Evolutionary conservation across 2,113 vertebrate genomes (phyloP).

Genomic region (Myrmecophaga tridactyla): DNA sequence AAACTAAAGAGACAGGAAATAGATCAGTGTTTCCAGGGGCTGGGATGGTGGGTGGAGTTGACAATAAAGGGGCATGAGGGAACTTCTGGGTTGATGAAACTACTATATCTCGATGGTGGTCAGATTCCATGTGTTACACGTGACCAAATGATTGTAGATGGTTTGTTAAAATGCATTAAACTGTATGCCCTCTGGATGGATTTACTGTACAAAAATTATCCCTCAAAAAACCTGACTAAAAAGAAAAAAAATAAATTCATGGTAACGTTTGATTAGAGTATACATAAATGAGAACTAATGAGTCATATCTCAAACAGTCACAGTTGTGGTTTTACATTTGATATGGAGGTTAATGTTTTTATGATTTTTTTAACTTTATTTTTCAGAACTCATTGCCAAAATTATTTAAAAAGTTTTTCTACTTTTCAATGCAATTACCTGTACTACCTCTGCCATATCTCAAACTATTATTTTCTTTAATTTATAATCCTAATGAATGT

Average conservation of each 20-base stretch:
- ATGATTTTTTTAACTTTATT: background rate
- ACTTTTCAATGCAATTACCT: background rate
- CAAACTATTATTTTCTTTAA: background rate
- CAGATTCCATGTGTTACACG: too few species aligned
- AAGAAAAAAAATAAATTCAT: conserved; percentile 49
- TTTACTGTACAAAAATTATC: too few species aligned
- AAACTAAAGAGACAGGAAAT: too few species aligned
- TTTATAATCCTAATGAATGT: background rate
- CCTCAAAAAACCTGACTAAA: too few species aligned
- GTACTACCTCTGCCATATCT: background rate
- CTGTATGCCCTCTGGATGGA: too few species aligned
- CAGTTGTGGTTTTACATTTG: background rate
- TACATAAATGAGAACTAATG: background rate
- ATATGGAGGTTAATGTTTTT: background rate
- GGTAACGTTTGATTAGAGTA: conserved; percentile 67
- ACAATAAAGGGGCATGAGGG: too few species aligned
- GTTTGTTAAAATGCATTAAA: too few species aligned
- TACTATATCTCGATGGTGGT: too few species aligned
- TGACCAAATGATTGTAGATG: too few species aligned
- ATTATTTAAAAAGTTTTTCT: background rate
- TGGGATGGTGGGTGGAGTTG: too few species aligned
- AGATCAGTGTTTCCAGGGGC: too few species aligned
- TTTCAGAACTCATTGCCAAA: background rate
- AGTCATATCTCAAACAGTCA: background rate
- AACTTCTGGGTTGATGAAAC: too few species aligned